A percentile compares a stretch with the other conserved stretches of the same genome.
Evolutionary conservation across 2,797 vertebrate species (phyloP).

Genomic region (Buceros bicornis): DNA sequence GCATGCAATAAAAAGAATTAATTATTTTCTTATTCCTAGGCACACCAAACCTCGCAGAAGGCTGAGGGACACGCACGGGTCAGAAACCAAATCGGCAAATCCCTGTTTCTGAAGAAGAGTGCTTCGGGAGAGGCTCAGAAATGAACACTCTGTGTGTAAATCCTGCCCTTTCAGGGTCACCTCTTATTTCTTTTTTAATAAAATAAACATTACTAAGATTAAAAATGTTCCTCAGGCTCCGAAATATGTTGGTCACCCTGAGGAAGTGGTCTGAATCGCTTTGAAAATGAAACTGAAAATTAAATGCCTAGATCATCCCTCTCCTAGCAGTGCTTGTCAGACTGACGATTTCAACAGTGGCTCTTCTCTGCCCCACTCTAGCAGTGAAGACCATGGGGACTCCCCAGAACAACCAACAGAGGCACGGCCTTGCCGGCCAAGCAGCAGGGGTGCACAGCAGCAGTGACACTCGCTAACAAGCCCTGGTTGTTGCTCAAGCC

Average conservation of each 20-base stretch:
- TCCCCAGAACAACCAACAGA: not conserved
- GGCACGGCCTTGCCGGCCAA: not conserved
- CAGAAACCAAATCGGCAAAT: not conserved
- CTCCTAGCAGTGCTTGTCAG: not conserved
- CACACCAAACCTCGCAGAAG: not conserved
- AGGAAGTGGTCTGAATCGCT: not conserved
- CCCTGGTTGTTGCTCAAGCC: not conserved
- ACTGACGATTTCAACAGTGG: not conserved
- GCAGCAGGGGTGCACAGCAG: rapidly evolving
- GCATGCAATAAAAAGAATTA: constrained; percentile 40
- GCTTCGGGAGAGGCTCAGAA: constrained; percentile 24
- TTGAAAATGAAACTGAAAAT: constrained; percentile 28
- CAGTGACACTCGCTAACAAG: not conserved
- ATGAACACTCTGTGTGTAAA: not conserved
- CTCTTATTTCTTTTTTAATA: constrained; percentile 67
- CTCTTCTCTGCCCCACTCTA: not conserved
- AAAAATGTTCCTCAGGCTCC: constrained; percentile 13
- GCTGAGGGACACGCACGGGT: not conserved
- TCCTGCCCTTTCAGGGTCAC: constrained; percentile 14
- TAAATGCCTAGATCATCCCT: not conserved
- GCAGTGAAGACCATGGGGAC: rapidly evolving
- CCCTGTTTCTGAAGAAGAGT: not conserved
- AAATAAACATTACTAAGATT: constrained; percentile 48
- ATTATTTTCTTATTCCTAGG: constrained; percentile 37
- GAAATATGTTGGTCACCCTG: not conserved